Evolutionary conservation across 2,797 vertebrate species (phyloP).

Genomic region (Anas acuta): DNA sequence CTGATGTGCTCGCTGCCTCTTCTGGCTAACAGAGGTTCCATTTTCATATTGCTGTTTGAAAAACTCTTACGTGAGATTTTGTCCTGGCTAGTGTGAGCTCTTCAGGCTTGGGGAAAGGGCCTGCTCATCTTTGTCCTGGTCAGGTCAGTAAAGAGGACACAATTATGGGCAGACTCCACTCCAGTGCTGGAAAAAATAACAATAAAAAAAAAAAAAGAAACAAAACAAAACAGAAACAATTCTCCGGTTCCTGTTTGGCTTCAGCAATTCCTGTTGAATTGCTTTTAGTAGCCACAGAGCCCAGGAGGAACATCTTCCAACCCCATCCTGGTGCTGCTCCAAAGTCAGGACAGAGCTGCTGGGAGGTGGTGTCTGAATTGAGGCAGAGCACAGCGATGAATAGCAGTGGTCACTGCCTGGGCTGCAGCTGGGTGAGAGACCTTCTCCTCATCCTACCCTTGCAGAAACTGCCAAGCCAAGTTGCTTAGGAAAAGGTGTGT

Average conservation of each 20-base stretch:
- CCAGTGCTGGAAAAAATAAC: neutral
- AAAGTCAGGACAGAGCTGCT: neutral
- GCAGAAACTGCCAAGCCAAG: neutral
- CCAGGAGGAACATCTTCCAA: neutral
- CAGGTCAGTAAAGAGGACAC: neutral
- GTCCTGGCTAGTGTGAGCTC: neutral
- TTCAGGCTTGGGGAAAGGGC: neutral
- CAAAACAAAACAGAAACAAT: neutral
- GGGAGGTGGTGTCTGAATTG: neutral
- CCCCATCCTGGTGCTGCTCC: neutral
- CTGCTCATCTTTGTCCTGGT: neutral
- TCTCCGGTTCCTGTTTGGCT: neutral
- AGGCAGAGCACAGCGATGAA: neutral
- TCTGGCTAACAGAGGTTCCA: neutral
- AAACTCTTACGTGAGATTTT: neutral
- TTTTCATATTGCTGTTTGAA: neutral
- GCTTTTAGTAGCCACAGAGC: neutral
- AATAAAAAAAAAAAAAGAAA: no score
- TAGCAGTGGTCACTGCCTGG: neutral
- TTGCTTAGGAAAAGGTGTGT: neutral
- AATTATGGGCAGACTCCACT: neutral
- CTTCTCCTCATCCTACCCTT: neutral
- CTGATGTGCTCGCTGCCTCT: neutral
- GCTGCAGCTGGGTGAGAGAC: accelerated
- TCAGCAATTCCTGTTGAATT: neutral